Conservation (phyloP, 2,113 vertebrate genomes). For the Globicephala melas region DNA sequence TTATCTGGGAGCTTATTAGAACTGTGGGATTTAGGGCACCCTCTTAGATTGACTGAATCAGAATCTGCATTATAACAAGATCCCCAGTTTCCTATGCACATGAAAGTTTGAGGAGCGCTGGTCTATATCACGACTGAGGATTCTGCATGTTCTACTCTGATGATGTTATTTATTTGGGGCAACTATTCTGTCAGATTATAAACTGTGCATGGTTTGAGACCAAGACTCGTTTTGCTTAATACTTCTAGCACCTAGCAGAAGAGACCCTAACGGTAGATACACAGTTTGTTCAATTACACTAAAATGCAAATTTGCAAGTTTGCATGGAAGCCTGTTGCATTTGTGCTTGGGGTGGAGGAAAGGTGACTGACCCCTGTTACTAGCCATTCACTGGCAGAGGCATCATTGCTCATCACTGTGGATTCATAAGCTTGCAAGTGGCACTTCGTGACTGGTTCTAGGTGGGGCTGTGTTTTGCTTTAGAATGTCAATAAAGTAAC, state of each 20-base stretch:
- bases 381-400: background rate
- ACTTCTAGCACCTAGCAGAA: background rate
- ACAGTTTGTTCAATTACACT: background rate
- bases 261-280: background rate
- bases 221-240: conserved; percentile 23
- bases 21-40: background rate
- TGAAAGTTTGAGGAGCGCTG: conserved; percentile 53
- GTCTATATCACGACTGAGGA: background rate
- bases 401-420: background rate
- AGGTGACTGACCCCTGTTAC: background rate
- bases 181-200: conserved; percentile 10
- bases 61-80: conserved; percentile 56
- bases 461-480: background rate
- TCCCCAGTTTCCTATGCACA: conserved; percentile 38
- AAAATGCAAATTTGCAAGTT: conserved; percentile 17
- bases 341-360: background rate
- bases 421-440: background rate
- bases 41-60: background rate
- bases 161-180: conserved; percentile 43
- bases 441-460: background rate
- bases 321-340: background rate
- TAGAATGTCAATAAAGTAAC: background rate
- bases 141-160: background rate
- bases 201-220: background rate
- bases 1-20: conserved; percentile 4